Base-by-base conservation (phyloP, 1,140 invertebrate genomes). In the Cherax destructor region DNA sequence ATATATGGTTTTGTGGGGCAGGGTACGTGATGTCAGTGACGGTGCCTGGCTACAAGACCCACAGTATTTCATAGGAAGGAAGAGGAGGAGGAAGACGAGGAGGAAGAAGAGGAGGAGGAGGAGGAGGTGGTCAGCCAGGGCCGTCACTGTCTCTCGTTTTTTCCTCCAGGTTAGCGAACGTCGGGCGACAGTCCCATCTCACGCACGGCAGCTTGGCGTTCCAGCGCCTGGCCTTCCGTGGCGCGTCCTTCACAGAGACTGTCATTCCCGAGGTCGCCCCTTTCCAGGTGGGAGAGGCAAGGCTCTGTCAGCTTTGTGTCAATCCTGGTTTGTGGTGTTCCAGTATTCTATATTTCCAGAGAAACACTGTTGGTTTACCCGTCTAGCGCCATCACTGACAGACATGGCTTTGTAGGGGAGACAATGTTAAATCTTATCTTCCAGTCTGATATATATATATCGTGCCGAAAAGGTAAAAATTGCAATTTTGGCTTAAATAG, bases 101-200 rank as follows among this genome's bases (percentile, higher is more conserved):
- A 41, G 2, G 30, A 41, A 41, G 30, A 59, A 16, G 56, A 10
- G 3, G 56, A 16, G 0, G 56, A 16, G 9, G 11, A 18, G 69
- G n/a, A 3, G 3, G 69, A 74, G 7, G 13, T 74, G 69, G 69
- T 74, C 69, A 74, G 69, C 69, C 69, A 11, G 7, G 52, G 21
- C 47, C 24, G 47, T 79, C 77, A 50, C 41, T 79, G 47, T 79
- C 77, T 6, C 77, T 41, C 18, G 7, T 50, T 52, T 50, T 79
- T 79, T 24, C 77, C 16, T 49, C 41, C 47, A 47, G 77, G 3
- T 47, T 50, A 79, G 77, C 41, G 77, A 79, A 52, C 13, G 77
- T 6, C 16, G 50, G 77, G 77, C 41, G 77, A 79, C 77, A 79
- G 47, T 79, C 21, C 77, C 21, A 79, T 79, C 77, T 79, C 77